These are phyloP conservation scores for Ormyrus thymus DNA, from an alignment of 2,888 invertebrate species.

Conservation along the genomic window DNA sequence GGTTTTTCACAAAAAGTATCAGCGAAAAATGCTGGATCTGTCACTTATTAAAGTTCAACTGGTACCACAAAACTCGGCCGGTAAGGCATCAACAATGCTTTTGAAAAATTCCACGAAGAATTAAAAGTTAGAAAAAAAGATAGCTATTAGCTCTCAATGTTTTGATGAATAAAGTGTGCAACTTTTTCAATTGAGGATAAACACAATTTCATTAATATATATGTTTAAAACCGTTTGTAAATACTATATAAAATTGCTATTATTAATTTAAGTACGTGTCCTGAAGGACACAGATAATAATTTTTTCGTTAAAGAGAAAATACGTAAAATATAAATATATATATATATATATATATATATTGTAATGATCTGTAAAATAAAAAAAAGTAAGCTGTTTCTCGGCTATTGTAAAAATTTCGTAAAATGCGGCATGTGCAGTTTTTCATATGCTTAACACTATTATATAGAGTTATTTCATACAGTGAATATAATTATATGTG, in stretches of 20 bases:
- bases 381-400: slow-evolving; percentile 26
- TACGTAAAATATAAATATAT: slow-evolving; percentile 33
- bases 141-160: slow-evolving; percentile 41
- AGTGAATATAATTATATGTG: slow-evolving; percentile 37
- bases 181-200: slow-evolving; percentile 28
- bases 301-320: slow-evolving; percentile 52
- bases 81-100: slow-evolving; percentile 30
- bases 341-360: slow-evolving; percentile 37
- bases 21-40: slow-evolving; percentile 77
- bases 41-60: slow-evolving; percentile 77
- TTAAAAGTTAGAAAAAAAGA: slow-evolving; percentile 19
- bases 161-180: slow-evolving; percentile 40
- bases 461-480: slow-evolving; percentile 44
- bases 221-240: slow-evolving; percentile 46
- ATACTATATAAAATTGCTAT: slow-evolving; percentile 47
- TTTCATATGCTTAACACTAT: slow-evolving; percentile 44
- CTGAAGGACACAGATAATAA: slow-evolving; percentile 27
- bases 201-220: slow-evolving; percentile 28
- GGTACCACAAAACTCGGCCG: slow-evolving; percentile 63
- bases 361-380: slow-evolving; percentile 48
- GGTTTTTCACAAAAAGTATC: slow-evolving; percentile 78
- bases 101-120: slow-evolving; percentile 43
- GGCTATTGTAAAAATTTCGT: slow-evolving; percentile 48
- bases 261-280: slow-evolving; percentile 37
- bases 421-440: slow-evolving; percentile 35